Base-by-base conservation (phyloP, 2,888 invertebrate species). In the Julus scanicus region DNA sequence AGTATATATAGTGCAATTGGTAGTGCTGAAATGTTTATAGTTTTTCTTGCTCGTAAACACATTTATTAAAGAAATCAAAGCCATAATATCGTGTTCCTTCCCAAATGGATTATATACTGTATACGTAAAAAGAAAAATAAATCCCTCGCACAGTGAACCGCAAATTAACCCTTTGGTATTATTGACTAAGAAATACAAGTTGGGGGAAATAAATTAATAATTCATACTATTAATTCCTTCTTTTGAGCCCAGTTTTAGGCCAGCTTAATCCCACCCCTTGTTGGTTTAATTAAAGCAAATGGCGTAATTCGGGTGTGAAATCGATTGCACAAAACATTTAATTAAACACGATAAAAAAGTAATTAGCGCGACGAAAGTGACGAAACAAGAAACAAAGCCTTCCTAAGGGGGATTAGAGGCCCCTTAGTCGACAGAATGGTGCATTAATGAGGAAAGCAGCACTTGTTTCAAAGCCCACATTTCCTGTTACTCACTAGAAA, bases 331-430 rank as follows among this genome's bases (percentile, higher is more conserved):
- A 71, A 71, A 71, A 71, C 71, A 29, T 71, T 71, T 71, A 71
- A 71, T 71, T 71, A 71, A 71, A 71, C 71, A 71, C 71, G 71
- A 71, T 71, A 63, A 71, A 71, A 44, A 71, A 71, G n/a, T 71
- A 71, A 71, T 71, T 71, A 71, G 71, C 71, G 71, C 71, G 71
- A 71, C 71, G 20, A 63, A 20, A 71, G 71, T 71, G 71, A 6
- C 71, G 71, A 71, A 71, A 71, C 71, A 71, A 71, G 44, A 44
- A 44, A 44, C 44, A 44, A 44, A 44, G 20, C 29, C 71, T 29
- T 71, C 71, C 71, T 71, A 29, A 71, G 29, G 71, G 29, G 29
- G 71, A 71, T 71, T 71, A 71, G 29, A 11, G 71, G 71, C 71
- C 71, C 17, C 63, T 63, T 71, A 71, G 20, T 71, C n/a, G 71